Base-by-base conservation (phyloP, 2,113 vertebrate species). In the Glaucidium brasilianum region DNA sequence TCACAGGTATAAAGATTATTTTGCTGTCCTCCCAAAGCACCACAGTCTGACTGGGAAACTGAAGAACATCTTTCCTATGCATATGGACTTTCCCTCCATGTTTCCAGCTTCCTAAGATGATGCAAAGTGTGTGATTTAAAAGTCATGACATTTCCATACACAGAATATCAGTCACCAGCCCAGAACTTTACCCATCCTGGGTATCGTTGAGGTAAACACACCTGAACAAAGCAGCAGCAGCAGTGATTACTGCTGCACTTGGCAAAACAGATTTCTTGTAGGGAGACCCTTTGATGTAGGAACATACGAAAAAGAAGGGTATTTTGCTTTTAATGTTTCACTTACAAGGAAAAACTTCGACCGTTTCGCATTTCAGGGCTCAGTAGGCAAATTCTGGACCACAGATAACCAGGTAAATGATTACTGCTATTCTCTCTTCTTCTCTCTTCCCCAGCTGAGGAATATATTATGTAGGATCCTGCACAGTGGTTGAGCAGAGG, bases 91-190 rank as follows among this genome's bases (percentile, higher is more conserved):
- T 14, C 15, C 17, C 6, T 53, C 14, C 4, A 1, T 34, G 20
- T 23, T 67, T 43, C 56, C 56, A 84, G 49, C 45, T 86, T 72
- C 86, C 45, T 68, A 63, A 56, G 76, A 76, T 52, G 72, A 69
- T 16, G 30, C 12, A 59, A 73, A 73, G 25, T 2, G 0, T 7
- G 9, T 34, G 34, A 68, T 64, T 64, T 69, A 43, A 37, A 67
- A 50, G 19, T 12, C 11, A 4, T 1, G 2, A 18, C 4, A 10
- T 37, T 47, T 22, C 55, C 3, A 3, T 11, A 19, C 6, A 19
- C 22, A 39, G 43, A 52, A 2, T n/a, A 45, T 29, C 55, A 43
- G 37, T 15, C 29, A 34, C 8, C 17, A 19, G 73, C n/a, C 25
- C 14, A 17, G 56, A 85, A 22, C 23, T 85, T 81, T 17, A 11